phyloP scores from a whole-genome alignment of 2,888 invertebrate species.

The Leucania comma region DNA sequence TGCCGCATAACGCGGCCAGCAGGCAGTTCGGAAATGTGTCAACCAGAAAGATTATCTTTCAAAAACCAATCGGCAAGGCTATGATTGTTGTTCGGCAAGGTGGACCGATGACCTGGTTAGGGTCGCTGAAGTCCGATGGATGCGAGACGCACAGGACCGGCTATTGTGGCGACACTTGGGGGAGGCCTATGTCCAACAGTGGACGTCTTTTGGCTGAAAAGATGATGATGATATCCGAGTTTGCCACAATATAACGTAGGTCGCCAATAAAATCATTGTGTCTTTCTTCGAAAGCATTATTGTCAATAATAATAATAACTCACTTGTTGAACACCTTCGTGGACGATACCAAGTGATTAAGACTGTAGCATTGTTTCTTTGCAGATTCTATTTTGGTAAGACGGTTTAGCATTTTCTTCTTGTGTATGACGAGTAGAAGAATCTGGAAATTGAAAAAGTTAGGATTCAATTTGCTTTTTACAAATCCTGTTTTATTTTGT shows the following conservation, averaged over 20 bases:
- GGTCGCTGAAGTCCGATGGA: too few species aligned
- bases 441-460: slow-evolving; percentile 71
- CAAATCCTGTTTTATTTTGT: not conserved
- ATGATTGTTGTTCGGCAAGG: not conserved
- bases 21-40: not conserved
- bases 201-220: too few species aligned
- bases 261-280: not conserved
- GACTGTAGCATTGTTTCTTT: slow-evolving; percentile 85
- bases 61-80: not conserved
- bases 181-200: too few species aligned
- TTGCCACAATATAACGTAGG: not conserved
- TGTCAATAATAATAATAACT: slow-evolving; percentile 61
- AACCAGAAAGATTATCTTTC: not conserved
- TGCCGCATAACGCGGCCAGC: too few species aligned
- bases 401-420: slow-evolving; percentile 82
- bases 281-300: not conserved
- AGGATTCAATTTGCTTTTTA: not conserved
- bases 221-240: too few species aligned
- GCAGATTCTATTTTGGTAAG: slow-evolving; percentile 79
- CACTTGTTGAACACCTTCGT: slow-evolving; percentile 84
- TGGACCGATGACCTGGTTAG: too few species aligned
- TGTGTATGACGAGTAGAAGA: slow-evolving; percentile 81
- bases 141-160: too few species aligned
- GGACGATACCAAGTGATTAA: slow-evolving; percentile 83
- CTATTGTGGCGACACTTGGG: too few species aligned